phyloP scores from a whole-genome alignment of 2,888 invertebrate genomes.

The Xestia rhomboidea region DNA sequence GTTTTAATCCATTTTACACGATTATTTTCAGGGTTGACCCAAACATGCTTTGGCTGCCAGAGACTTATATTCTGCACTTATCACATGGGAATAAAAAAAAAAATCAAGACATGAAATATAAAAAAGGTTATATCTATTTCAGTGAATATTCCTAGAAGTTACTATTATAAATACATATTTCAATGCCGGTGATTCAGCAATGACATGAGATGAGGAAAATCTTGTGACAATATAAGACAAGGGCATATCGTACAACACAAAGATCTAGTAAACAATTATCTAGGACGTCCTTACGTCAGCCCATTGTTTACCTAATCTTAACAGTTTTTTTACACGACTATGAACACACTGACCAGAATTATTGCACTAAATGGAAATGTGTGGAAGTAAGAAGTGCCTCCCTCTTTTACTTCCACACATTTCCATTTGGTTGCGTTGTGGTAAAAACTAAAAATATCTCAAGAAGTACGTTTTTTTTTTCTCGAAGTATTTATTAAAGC shows the following conservation, averaged over 20 bases:
- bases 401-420: too few species aligned
- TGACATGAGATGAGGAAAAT: constrained; percentile 66
- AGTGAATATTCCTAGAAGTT: neutral
- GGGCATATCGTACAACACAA: constrained; percentile 59
- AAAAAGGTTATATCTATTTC: constrained; percentile 12
- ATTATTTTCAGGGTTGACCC: constrained; percentile 64
- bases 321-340: neutral
- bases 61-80: neutral
- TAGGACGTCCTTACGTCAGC: constrained; percentile 62
- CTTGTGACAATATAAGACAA: constrained; percentile 64
- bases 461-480: neutral
- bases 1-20: constrained; percentile 62
- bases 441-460: neutral
- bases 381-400: neutral
- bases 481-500: too few species aligned
- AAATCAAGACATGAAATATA: neutral
- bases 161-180: constrained; percentile 39
- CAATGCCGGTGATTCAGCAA: constrained; percentile 45
- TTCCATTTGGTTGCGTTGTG: neutral
- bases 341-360: neutral
- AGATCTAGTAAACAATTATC: constrained; percentile 66
- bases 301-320: constrained; percentile 51
- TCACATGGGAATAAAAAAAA: neutral
- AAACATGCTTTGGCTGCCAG: neutral
- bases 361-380: neutral